Evolutionary conservation across 2,113 vertebrate genomes (phyloP).

Genomic region (Laticauda laticaudata): DNA sequence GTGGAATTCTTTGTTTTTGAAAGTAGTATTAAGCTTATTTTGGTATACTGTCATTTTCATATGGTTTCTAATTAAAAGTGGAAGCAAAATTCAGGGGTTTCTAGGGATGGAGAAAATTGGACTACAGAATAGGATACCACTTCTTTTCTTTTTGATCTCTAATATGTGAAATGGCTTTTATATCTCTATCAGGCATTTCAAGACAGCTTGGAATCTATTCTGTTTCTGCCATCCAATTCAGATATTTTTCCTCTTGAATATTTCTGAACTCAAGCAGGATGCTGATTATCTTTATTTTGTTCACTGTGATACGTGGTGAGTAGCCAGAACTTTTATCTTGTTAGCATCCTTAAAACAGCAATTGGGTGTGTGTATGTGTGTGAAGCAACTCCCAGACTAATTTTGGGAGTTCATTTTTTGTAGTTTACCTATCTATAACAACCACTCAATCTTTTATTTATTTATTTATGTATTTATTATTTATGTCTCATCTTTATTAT

Average conservation of each 20-base stretch:
- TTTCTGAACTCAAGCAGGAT: neutral
- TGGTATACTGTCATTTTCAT: neutral
- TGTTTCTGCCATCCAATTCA: rapidly evolving
- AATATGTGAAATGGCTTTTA: slow-evolving; percentile 10
- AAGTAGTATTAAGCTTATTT: neutral
- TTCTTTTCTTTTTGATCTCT: neutral
- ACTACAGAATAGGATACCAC: neutral
- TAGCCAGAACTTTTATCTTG: neutral
- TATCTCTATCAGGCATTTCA: neutral
- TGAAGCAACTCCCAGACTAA: neutral
- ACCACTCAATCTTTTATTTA: neutral
- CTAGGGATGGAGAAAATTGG: neutral
- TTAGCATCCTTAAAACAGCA: neutral
- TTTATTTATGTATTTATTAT: neutral
- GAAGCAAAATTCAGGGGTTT: neutral
- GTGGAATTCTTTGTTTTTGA: neutral
- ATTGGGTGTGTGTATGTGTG: too few species aligned
- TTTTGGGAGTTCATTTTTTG: neutral
- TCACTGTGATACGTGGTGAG: slow-evolving; percentile 68
- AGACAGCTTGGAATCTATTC: neutral
- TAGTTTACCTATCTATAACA: neutral
- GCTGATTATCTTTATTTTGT: slow-evolving; percentile 28
- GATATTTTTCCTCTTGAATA: rapidly evolving
- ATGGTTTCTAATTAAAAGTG: neutral
- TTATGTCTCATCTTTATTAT: neutral